Conservation (phyloP, 2,797 vertebrate genomes). For the Momotus momota region DNA sequence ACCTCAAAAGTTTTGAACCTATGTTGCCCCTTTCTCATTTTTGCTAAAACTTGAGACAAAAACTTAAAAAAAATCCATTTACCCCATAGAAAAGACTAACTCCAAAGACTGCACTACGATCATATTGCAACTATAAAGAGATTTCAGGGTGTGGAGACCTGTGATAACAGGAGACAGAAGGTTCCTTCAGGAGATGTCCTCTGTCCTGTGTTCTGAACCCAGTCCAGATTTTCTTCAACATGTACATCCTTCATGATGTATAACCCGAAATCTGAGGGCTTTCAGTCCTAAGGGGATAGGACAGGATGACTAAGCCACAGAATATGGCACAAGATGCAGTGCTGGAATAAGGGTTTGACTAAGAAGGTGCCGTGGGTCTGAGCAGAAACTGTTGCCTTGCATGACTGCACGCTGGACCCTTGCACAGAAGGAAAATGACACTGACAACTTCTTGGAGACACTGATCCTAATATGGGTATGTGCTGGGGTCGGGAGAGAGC, state of each 20-base stretch:
- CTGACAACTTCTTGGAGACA: neutral
- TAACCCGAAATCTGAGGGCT: neutral
- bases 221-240: neutral
- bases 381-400: neutral
- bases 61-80: neutral
- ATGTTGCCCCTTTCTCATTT: neutral
- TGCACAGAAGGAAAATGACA: neutral
- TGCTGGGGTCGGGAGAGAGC: neutral
- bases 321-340: neutral
- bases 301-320: neutral
- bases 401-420: neutral
- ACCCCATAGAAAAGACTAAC: neutral
- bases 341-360: neutral
- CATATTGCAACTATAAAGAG: neutral
- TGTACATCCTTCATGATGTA: neutral
- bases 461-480: neutral
- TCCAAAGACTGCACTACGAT: neutral
- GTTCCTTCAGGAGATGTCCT: neutral
- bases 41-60: neutral
- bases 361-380: neutral
- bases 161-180: neutral
- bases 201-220: neutral
- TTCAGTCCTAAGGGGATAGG: neutral
- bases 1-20: neutral
- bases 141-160: neutral